Conservation (phyloP, 2,888 invertebrate species). For the Apamea sordens region DNA sequence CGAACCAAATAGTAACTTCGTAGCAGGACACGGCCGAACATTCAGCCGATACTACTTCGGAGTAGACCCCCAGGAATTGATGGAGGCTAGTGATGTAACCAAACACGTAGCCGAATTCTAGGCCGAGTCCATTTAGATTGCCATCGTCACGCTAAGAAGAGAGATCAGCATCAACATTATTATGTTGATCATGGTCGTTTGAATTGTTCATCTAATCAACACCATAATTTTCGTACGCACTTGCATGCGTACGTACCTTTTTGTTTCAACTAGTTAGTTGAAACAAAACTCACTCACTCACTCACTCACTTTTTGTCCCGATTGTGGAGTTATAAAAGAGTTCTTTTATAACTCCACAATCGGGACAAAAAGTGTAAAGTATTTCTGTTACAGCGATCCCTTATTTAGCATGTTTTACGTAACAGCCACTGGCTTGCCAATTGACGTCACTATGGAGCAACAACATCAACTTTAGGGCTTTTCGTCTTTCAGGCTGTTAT, state of each 20-base stretch:
- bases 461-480: conserved; percentile 57
- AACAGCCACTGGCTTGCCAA: conserved; percentile 66
- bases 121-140: neutral
- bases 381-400: conserved; percentile 57
- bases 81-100: neutral
- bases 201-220: neutral
- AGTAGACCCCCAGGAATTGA: neutral
- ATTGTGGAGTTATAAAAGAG: too few species aligned
- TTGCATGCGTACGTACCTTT: neutral
- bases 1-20: too few species aligned
- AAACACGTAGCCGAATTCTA: neutral
- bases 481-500: conserved; percentile 57
- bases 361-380: conserved; percentile 47
- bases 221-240: neutral
- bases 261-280: neutral
- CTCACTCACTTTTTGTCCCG: too few species aligned
- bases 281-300: too few species aligned
- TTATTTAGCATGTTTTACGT: conserved; percentile 68
- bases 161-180: neutral
- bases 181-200: neutral
- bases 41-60: too few species aligned
- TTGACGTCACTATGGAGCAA: conserved; percentile 69
- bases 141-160: neutral
- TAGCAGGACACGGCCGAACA: too few species aligned
- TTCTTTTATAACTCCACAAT: conserved; percentile 19